Conservation (phyloP, 1,140 invertebrate genomes). For the Dysdera silvatica region DNA sequence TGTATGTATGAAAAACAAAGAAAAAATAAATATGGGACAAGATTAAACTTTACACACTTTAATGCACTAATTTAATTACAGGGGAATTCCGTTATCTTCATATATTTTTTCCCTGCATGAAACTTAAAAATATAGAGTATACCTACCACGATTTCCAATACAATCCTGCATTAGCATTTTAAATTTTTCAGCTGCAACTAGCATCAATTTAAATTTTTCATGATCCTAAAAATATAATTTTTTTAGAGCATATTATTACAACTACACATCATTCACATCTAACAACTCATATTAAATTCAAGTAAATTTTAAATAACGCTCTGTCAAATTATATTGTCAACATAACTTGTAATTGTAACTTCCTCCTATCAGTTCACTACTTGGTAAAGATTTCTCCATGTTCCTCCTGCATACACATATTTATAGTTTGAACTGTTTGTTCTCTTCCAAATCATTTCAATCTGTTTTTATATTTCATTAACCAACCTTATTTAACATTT, state of each 20-base stretch:
- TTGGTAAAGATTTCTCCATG: not conserved
- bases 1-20: too few species aligned
- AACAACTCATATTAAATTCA: not conserved
- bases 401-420: too few species aligned
- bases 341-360: not conserved
- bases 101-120: not conserved
- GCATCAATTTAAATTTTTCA: conserved; percentile 22
- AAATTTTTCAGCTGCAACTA: conserved; percentile 24
- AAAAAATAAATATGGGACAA: too few species aligned
- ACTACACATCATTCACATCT: too few species aligned
- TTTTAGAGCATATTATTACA: too few species aligned
- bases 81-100: too few species aligned
- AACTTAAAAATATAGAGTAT: not conserved
- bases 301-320: not conserved
- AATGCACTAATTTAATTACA: too few species aligned
- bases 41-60: too few species aligned
- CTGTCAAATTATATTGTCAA: not conserved
- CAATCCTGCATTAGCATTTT: conserved; percentile 22
- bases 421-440: too few species aligned
- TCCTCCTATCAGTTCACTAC: not conserved
- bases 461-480: too few species aligned
- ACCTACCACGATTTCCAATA: conserved; percentile 17
- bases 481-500: too few species aligned
- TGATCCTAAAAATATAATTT: not conserved
- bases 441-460: too few species aligned